Percentiles rank a stretch among this genome's conserved stretches.
These are phyloP conservation scores for Harpalus rubripes DNA, from an alignment of 2,888 invertebrate species.

Conservation along the genomic window DNA sequence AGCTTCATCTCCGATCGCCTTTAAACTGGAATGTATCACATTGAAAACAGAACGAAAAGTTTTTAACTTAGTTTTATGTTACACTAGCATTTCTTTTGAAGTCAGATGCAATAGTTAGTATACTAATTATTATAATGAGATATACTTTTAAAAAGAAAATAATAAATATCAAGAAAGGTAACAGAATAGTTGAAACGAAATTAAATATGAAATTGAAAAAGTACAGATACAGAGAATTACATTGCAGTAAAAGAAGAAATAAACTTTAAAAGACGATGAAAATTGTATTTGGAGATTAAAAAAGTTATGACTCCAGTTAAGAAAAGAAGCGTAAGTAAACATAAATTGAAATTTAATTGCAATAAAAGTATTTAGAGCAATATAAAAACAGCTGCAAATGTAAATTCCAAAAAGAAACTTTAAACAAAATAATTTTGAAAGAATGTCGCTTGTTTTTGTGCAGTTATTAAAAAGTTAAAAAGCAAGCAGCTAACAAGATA, in stretches of 20 bases:
- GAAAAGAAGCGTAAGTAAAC: not conserved
- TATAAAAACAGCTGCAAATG: conserved; percentile 7
- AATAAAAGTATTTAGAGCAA: not conserved
- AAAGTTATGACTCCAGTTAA: not conserved
- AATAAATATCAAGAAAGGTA: no score
- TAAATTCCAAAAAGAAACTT: conserved; percentile 25
- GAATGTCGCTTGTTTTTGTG: conserved; percentile 1
- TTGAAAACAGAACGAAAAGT: no score
- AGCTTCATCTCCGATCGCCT: no score
- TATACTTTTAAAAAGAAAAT: no score
- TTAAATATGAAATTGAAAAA: no score
- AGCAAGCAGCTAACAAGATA: conserved; percentile 33
- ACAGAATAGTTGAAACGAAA: no score
- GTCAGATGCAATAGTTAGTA: no score
- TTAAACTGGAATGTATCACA: no score
- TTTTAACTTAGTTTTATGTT: no score
- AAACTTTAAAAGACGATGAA: not conserved
- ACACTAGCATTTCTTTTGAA: no score
- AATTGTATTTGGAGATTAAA: not conserved
- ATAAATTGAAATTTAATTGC: not conserved
- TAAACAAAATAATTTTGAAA: conserved; percentile 28
- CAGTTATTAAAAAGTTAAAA: conserved; percentile 32
- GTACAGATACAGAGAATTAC: no score
- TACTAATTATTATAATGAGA: no score
- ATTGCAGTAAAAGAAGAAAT: not conserved